phyloP scores from a whole-genome alignment of 2,113 vertebrate genomes.

The Forbesichthys agassizii region DNA sequence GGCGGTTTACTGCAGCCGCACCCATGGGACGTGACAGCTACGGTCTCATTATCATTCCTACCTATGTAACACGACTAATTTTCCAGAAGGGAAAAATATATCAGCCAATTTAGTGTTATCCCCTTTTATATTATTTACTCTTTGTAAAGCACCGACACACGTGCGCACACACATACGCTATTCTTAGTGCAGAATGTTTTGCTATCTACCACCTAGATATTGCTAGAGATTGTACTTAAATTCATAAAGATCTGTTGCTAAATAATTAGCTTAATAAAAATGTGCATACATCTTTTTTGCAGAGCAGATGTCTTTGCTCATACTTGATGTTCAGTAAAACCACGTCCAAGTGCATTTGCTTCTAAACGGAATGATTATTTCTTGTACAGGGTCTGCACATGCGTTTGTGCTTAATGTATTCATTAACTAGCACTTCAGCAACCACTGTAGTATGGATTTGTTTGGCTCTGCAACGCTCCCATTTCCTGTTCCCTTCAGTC shows the following conservation, averaged over 20 bases:
- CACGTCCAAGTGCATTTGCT: background rate
- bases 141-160: background rate
- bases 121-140: too few relatives aligned
- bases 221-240: too few relatives aligned
- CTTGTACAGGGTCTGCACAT: too few relatives aligned
- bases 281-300: background rate
- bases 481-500: constrained; percentile 65
- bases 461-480: background rate
- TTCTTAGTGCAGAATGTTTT: constrained; percentile 14
- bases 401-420: background rate
- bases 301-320: constrained; percentile 4
- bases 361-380: background rate
- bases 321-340: background rate
- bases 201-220: too few relatives aligned
- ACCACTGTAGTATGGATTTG: background rate
- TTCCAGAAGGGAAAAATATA: background rate
- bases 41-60: constrained; percentile 33
- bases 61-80: constrained; percentile 6
- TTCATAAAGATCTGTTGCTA: too few relatives aligned
- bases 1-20: background rate
- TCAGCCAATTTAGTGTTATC: background rate
- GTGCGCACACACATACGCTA: background rate
- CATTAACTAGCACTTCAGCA: background rate
- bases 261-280: too few relatives aligned
- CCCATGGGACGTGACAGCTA: constrained; percentile 3